A percentile compares a stretch with the other conserved stretches of the same genome.
These are phyloP conservation scores for Pica pica DNA, from an alignment of 2,113 vertebrate genomes.

Conservation along the genomic window DNA sequence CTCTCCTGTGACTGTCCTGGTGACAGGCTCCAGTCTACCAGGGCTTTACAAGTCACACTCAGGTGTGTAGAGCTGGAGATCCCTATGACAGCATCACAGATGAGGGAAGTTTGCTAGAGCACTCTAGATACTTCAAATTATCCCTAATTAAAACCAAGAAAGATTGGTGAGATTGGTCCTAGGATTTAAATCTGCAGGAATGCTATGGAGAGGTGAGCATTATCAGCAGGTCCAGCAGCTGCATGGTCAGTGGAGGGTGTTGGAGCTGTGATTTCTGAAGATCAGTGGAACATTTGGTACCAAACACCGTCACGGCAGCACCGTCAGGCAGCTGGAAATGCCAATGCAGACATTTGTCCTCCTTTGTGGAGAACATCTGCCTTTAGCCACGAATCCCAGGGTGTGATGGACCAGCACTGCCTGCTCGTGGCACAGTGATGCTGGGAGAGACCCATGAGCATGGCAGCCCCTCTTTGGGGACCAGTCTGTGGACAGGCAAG, in stretches of 20 bases:
- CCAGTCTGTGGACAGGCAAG: background rate
- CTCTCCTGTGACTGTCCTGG: background rate
- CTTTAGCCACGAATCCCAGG: rapidly evolving
- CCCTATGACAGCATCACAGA: background rate
- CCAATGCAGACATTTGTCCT: too few relatives aligned
- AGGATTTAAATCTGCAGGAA: background rate
- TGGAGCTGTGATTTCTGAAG: background rate
- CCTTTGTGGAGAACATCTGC: background rate
- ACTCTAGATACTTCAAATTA: background rate
- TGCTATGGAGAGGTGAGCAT: background rate
- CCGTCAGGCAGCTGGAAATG: background rate
- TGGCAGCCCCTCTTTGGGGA: background rate
- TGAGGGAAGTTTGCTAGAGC: background rate
- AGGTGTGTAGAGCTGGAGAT: background rate
- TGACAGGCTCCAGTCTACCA: background rate
- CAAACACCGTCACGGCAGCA: background rate
- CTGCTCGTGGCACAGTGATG: rapidly evolving
- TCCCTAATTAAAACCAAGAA: background rate
- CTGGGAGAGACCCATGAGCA: rapidly evolving
- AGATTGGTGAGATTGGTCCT: background rate
- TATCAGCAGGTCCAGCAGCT: background rate
- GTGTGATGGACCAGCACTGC: background rate
- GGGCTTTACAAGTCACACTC: background rate
- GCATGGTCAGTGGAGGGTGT: rapidly evolving
- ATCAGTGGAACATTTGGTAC: background rate